Base-by-base conservation (phyloP, 2,113 vertebrate genomes). In the Hystrix brachyura region DNA sequence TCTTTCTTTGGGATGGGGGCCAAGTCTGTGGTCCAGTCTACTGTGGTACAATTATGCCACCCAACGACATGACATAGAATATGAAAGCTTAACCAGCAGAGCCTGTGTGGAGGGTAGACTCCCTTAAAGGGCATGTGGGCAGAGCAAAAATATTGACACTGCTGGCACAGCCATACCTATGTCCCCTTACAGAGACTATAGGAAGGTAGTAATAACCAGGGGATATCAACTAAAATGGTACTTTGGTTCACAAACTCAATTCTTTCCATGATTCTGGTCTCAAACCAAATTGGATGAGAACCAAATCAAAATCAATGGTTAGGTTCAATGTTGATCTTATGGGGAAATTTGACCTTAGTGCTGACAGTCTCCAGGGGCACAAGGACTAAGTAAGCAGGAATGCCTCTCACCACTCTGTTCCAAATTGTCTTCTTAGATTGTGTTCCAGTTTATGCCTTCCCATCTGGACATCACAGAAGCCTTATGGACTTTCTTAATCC, bases 401-500 rank as follows among this genome's bases (percentile, higher is more conserved):
- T 29, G 11, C 29, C 60, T 90, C 74, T 97, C 51, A 94, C 60
- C 32, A 5, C 15, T 43, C 8, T 57, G 17, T 72, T 74, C 62
- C 79, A 18, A 87, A 92, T 87, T 88, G 88, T 96, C 71, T 89
- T 65, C 69, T 71, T 90, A 99, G 99, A 96, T 99, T 85, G 96
- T 95, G 60, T 99, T 99, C 98, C 98, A 99, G 96, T 99, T 99
- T 96, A 91, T 96, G 1, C 98, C 99, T 15, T 94, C 87, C 79
- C 98, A 98, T 51, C 95, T 99, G 97, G 99, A 98, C 11, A 87
- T 98, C 92, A 98, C 99, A 10, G 99, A 99, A 98, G 99, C 99
- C 0, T 98, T 98, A 91, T 99, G 99, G 99, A 99, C 97, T 81
- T 99, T 99, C 97, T 89, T 93, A 46, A 98, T 99, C 82, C 99